These are phyloP conservation scores for Arremon aurantiirostris DNA, from an alignment of 2,797 vertebrate species.

Conservation along the genomic window DNA sequence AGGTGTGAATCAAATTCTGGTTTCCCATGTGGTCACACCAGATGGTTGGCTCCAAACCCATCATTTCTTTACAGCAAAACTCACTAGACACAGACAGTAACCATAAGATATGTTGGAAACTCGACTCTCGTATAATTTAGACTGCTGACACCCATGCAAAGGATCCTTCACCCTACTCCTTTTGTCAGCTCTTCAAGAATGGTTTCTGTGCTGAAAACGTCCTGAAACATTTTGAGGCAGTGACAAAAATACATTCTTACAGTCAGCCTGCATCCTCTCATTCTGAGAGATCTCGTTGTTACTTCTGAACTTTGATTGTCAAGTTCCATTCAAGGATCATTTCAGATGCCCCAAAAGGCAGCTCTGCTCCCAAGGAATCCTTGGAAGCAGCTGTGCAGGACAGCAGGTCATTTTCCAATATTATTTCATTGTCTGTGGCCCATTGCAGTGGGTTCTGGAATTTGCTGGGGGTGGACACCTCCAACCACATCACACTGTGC, in stretches of 20 bases:
- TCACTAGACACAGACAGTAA: slow-evolving; percentile 62
- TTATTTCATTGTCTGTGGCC: not conserved
- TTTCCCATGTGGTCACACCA: slow-evolving; percentile 63
- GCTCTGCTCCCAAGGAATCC: not conserved
- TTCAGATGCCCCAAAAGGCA: not conserved
- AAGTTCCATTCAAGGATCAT: not conserved
- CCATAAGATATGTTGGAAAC: slow-evolving; percentile 56
- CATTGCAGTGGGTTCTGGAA: not conserved
- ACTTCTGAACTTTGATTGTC: not conserved
- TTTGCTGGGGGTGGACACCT: not conserved
- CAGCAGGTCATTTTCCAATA: not conserved
- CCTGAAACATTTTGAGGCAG: slow-evolving; percentile 3
- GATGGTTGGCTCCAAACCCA: slow-evolving; percentile 54
- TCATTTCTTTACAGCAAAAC: slow-evolving; percentile 59
- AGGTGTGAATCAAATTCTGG: slow-evolving; percentile 64
- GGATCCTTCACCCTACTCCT: slow-evolving; percentile 31
- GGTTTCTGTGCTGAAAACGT: not conserved
- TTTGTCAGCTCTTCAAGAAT: slow-evolving; percentile 25
- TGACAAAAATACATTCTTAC: not conserved
- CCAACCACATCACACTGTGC: not conserved
- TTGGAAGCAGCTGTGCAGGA: not conserved
- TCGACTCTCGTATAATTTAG: slow-evolving; percentile 22
- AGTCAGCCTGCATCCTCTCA: not conserved
- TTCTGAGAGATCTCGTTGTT: not conserved
- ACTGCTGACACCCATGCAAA: slow-evolving; percentile 34